Evolutionary conservation across 1,140 invertebrate species (phyloP), one percentile per base, ranked within the genome.

Genomic region (Drosophila subpulchrella): DNA sequence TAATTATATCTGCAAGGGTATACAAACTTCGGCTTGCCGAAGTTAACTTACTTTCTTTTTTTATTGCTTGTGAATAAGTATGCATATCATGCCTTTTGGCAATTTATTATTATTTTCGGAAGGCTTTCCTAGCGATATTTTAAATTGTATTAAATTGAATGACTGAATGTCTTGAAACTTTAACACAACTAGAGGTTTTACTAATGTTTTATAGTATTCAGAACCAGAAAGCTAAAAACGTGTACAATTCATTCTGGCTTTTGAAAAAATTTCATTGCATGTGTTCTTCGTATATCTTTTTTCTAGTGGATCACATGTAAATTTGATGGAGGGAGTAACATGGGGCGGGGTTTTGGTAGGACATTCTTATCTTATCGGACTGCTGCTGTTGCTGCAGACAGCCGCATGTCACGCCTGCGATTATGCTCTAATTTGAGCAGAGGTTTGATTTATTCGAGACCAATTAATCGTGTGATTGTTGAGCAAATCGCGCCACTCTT

Each of bases 331-430:
- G 44, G 34, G 57, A 13, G 24, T 47, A n/a, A 60, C 6, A 20
- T 10, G 42, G 34, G 12, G n/a, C 27, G 39, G n/a, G 24, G 27
- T 42, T 30, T 55, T 13, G 60, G 47, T 46, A 54, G 55, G 50
- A 55, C 15, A 53, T 36, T 17, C 24, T 50, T 82, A 90, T 89
- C 84, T 90, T 70, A 90, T 89, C 85, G 2, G 2, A 30, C 11
- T 17, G 51, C 34, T 60, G 54, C 27, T 38, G 67, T 27, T 48
- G 67, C 54, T 58, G 58, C 61, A 74, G 81, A 84, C 85, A 90
- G 74, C 27, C 70, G 71, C 81, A 67, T 89, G 85, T 89, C 85
- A 89, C 85, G 85, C 85, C 72, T 78, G 65, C 86, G 90, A 90
- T 90, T 90, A 90, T 90, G 82, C 79, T 77, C 78, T 86, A 86